phyloP scores from a whole-genome alignment of 2,113 vertebrate genomes.

The Rissa tridactyla region DNA sequence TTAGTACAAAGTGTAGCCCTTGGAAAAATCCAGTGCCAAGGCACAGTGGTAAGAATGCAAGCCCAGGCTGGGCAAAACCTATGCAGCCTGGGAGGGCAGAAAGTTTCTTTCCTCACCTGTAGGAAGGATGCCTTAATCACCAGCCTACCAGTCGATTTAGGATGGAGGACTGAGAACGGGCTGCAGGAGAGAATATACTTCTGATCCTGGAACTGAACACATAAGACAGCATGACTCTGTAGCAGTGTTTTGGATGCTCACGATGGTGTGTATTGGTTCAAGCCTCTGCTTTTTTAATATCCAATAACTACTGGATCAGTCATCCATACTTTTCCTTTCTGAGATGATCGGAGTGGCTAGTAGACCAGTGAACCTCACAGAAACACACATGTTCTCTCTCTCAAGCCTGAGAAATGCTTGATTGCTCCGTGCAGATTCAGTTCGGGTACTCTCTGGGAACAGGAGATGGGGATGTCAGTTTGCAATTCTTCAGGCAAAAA shows the following conservation, averaged over 20 bases:
- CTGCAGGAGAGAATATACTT: neutral
- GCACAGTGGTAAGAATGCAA: neutral
- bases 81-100: neutral
- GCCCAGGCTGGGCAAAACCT: neutral
- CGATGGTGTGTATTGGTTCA: neutral
- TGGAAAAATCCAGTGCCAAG: neutral
- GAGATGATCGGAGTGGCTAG: neutral
- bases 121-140: neutral
- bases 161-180: neutral
- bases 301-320: neutral
- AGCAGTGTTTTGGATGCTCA: neutral
- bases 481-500: neutral
- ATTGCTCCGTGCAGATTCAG: neutral
- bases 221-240: neutral
- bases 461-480: neutral
- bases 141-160: neutral
- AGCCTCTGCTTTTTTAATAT: neutral
- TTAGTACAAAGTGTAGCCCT: neutral
- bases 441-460: neutral
- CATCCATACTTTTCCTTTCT: neutral
- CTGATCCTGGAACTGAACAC: neutral
- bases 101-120: neutral
- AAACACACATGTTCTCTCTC: neutral
- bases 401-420: neutral
- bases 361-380: neutral